A percentile compares a stretch with the other conserved stretches of the same genome.
These are phyloP conservation scores for Philantomba maxwellii DNA, from an alignment of 2,113 vertebrate genomes.

Conservation along the genomic window DNA sequence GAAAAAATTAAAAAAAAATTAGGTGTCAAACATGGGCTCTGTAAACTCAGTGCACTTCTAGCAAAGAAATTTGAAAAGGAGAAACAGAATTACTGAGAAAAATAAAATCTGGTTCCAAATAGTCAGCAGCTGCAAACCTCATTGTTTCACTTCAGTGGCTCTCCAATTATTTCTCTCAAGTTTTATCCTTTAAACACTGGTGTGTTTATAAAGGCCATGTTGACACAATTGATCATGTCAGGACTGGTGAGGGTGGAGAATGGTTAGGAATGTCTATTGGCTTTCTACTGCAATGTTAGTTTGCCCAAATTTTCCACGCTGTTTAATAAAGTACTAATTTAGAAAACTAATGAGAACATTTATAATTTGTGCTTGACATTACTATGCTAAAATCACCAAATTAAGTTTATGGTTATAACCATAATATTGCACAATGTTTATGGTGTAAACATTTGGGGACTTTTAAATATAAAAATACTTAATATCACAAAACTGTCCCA, in stretches of 20 bases:
- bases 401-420: conserved; percentile 46
- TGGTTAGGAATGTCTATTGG: background rate
- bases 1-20: no score
- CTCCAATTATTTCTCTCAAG: background rate
- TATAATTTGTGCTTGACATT: conserved; percentile 49
- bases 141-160: background rate
- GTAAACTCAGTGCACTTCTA: background rate
- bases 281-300: background rate
- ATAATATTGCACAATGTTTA: conserved; percentile 8
- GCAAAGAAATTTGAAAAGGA: background rate
- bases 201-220: background rate
- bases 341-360: conserved; percentile 39
- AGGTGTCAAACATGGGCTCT: background rate
- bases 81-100: background rate
- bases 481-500: background rate
- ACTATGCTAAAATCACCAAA: conserved; percentile 31
- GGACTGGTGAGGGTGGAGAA: background rate
- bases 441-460: conserved; percentile 40
- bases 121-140: background rate
- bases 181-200: background rate
- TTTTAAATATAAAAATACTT: conserved; percentile 48
- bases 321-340: conserved; percentile 25
- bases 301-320: conserved; percentile 3
- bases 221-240: background rate
- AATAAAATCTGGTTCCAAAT: conserved; percentile 3